phyloP scores from a whole-genome alignment of 1,140 invertebrate genomes.

The Muscidifurax raptorellus region DNA sequence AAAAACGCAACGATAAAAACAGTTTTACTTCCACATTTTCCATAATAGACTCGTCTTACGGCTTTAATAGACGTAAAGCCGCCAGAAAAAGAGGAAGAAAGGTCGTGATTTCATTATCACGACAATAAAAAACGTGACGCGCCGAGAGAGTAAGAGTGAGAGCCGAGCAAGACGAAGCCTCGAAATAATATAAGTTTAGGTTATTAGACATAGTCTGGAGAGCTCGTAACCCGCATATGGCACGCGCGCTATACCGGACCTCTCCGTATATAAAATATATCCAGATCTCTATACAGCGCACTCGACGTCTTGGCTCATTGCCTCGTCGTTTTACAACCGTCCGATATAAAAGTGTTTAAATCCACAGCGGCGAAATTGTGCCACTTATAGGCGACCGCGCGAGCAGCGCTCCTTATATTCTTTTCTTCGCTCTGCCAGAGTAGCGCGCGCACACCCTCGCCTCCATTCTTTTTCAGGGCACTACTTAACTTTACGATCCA shows the following conservation, averaged over 20 bases:
- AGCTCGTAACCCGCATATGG: constrained; percentile 41
- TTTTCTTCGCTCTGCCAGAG: not conserved
- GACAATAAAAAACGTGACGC: constrained; percentile 27
- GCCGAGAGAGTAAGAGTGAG: not conserved
- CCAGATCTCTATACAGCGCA: not conserved
- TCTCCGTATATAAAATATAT: not conserved
- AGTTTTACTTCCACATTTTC: constrained; percentile 35
- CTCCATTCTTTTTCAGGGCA: constrained; percentile 49
- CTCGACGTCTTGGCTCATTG: constrained; percentile 59
- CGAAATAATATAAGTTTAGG: constrained; percentile 38
- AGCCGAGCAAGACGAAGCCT: not conserved
- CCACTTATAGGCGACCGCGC: constrained; percentile 21
- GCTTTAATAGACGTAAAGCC: constrained; percentile 25
- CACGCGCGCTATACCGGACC: not conserved
- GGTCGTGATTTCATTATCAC: constrained; percentile 42
- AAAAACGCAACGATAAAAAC: constrained; percentile 27
- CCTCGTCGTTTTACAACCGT: constrained; percentile 57
- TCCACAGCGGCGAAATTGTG: constrained; percentile 55
- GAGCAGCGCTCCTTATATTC: not conserved
- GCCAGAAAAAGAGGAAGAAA: constrained; percentile 7
- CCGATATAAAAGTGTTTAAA: constrained; percentile 60
- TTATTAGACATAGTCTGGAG: constrained; percentile 38
- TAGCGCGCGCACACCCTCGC: constrained; percentile 6
- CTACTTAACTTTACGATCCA: constrained; percentile 64
- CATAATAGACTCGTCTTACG: constrained; percentile 39